These are phyloP conservation scores for Acholoe squamosa DNA, from an alignment of 2,888 invertebrate genomes.

Conservation along the genomic window DNA sequence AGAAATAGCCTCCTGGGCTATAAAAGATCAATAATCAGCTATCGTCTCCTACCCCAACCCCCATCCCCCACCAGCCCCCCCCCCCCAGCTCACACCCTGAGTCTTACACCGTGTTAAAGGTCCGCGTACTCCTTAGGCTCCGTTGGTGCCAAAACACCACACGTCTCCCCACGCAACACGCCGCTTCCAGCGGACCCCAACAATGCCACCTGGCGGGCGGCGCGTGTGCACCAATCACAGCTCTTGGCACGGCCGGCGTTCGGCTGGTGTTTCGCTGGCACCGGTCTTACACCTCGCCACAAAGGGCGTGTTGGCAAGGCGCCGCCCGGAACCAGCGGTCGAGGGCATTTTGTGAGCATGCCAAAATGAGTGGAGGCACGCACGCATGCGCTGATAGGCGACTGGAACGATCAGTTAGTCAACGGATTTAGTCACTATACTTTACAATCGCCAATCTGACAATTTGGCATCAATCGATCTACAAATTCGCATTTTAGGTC, in stretches of 20 bases:
- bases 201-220: conserved; percentile 25
- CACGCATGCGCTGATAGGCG: background rate
- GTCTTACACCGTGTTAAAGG: background rate
- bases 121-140: background rate
- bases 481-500: too few relatives aligned
- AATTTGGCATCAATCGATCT: too few relatives aligned
- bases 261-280: conserved; percentile 10
- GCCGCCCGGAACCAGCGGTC: conserved; percentile 2
- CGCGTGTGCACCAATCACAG: background rate
- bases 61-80: background rate
- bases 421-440: conserved; percentile 12
- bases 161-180: background rate
- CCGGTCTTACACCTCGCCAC: background rate
- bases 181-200: background rate
- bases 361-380: background rate
- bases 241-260: conserved; percentile 16
- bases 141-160: conserved; percentile 5
- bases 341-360: conserved; percentile 18
- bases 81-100: background rate
- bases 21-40: too few relatives aligned
- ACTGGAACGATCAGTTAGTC: too few relatives aligned
- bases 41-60: too few relatives aligned
- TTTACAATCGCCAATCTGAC: too few relatives aligned
- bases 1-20: too few relatives aligned
- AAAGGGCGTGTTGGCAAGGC: background rate